A percentile compares a stretch with the other conserved stretches of the same genome.
Conservation (phyloP, 1,140 invertebrate genomes). For the Stegodyphus dumicola region DNA sequence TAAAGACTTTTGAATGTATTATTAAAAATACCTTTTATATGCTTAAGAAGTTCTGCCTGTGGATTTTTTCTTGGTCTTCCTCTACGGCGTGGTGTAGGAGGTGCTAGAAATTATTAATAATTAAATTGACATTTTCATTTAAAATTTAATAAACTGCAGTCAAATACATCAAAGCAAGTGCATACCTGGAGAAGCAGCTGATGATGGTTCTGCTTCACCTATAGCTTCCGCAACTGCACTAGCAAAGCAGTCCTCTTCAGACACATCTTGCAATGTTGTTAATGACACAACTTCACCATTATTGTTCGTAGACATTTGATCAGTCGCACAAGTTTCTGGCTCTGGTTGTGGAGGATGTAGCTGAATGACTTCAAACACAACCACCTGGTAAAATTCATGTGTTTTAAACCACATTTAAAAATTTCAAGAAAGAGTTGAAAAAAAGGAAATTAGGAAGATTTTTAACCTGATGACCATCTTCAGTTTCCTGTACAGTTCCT, state of each 20-base stretch:
- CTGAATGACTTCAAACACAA: constrained; percentile 64
- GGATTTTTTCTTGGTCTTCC: constrained; percentile 48
- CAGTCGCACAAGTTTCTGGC: constrained; percentile 1
- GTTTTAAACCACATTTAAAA: background rate
- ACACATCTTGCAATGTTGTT: constrained; percentile 22
- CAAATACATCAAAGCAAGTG: background rate
- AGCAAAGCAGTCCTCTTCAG: constrained; percentile 45
- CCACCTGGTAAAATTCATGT: constrained; percentile 39
- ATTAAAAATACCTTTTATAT: constrained; percentile 33
- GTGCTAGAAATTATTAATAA: background rate
- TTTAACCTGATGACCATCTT: constrained; percentile 52
- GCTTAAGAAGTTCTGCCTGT: constrained; percentile 33
- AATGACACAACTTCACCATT: constrained; percentile 24
- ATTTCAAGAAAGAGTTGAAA: background rate
- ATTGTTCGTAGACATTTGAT: background rate
- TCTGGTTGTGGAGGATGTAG: constrained; percentile 30
- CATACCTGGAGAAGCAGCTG: constrained; percentile 12
- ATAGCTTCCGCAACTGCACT: constrained; percentile 52
- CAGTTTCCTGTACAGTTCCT: constrained; percentile 47
- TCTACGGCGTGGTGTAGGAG: constrained; percentile 34
- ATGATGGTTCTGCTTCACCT: constrained; percentile 12
- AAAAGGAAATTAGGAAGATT: background rate
- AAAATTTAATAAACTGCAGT: background rate
- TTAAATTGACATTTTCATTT: background rate
- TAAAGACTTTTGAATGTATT: too few relatives aligned